Conservation (phyloP, 2,113 vertebrate species). For the Erinaceus europaeus region DNA sequence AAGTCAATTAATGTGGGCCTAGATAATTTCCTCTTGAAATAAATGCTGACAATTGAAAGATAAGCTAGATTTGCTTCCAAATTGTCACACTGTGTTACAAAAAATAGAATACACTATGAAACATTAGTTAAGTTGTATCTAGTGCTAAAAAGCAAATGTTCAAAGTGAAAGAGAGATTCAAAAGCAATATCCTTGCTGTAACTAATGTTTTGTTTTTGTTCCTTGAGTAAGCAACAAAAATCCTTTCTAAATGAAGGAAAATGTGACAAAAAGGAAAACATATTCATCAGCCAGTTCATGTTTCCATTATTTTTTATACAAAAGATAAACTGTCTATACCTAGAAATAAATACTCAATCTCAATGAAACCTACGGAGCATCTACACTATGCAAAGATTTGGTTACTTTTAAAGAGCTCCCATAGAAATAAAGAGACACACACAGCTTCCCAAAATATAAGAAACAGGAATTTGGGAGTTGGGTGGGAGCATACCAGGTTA, state of each 20-base stretch:
- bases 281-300: not conserved
- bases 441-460: not conserved
- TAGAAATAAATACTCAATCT: not conserved
- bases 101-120: not conserved
- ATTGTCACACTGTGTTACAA: not conserved
- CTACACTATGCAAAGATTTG: not conserved
- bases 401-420: not conserved
- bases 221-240: too few relatives aligned
- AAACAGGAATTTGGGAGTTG: too few relatives aligned
- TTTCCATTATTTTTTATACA: not conserved
- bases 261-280: too few relatives aligned
- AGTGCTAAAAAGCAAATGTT: slow-evolving; percentile 2
- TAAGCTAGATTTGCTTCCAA: too few relatives aligned
- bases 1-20: too few relatives aligned
- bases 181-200: not conserved
- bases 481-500: too few relatives aligned
- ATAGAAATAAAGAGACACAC: not conserved
- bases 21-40: too few relatives aligned
- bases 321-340: not conserved
- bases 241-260: too few relatives aligned
- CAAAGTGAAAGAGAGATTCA: not conserved
- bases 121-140: not conserved
- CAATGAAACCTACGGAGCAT: not conserved
- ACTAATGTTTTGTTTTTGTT: too few relatives aligned
- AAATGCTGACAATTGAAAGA: too few relatives aligned